Evolutionary conservation across 2,797 vertebrate genomes (phyloP).

Genomic region (Moxostoma hubbsi): DNA sequence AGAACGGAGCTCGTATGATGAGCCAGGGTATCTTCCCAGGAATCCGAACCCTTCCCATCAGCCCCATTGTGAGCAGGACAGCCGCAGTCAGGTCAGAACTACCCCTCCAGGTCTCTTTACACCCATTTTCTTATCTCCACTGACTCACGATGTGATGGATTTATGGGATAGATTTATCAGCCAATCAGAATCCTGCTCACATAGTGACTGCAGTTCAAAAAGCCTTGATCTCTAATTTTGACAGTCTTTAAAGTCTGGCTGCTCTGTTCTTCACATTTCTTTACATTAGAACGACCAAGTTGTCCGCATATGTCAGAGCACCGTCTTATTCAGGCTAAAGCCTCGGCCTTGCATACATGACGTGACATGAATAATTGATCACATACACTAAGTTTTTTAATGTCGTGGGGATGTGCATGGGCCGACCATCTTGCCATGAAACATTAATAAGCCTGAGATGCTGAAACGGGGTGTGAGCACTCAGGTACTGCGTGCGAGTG

Average conservation of each 20-base stretch:
- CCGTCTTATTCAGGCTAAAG: constrained; percentile 15
- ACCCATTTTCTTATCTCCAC: background rate
- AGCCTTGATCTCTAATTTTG: background rate
- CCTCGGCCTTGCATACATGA: constrained; percentile 22
- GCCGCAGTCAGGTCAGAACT: constrained; percentile 81
- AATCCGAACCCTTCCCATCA: constrained; percentile 85
- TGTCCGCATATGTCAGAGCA: background rate
- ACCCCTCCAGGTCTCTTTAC: constrained; percentile 3
- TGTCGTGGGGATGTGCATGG: constrained; percentile 26
- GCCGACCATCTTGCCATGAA: constrained; percentile 44
- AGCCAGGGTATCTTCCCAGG: constrained; percentile 86
- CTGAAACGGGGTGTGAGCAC: constrained; percentile 3
- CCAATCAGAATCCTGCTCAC: constrained; percentile 14
- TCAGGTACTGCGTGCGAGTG: background rate
- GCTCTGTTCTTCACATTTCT: background rate
- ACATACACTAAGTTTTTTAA: constrained; percentile 49
- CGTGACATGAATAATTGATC: constrained; percentile 55
- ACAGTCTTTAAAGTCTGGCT: background rate
- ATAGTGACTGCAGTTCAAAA: background rate
- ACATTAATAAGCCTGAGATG: constrained; percentile 54
- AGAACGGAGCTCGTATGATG: constrained; percentile 87
- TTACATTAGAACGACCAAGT: constrained; percentile 3
- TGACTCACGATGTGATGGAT: constrained; percentile 5
- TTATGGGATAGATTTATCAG: constrained; percentile 17
- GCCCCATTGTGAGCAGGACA: constrained; percentile 82